phyloP scores from a whole-genome alignment of 37 sponge, comb jelly and placozoan species.

The Beroe ovata region DNA sequence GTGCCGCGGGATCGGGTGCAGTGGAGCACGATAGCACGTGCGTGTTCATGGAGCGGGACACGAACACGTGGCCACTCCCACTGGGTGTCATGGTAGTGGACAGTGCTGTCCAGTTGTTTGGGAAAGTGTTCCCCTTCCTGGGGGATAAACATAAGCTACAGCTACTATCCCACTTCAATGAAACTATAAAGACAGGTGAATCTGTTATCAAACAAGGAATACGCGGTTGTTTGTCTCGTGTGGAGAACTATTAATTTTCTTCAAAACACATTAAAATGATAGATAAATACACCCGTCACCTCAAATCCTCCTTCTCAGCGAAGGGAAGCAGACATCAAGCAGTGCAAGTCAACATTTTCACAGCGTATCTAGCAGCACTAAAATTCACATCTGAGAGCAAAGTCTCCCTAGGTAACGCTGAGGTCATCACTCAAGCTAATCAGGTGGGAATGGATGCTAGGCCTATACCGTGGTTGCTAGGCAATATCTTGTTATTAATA shows the following conservation, averaged over 20 bases:
- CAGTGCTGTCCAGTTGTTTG: slow-evolving; percentile 87
- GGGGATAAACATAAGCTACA: slow-evolving; percentile 86
- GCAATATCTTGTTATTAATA: no score
- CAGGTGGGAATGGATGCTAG: no score
- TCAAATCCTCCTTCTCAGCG: slow-evolving; percentile 68
- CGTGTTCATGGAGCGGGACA: slow-evolving; percentile 68
- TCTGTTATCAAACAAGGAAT: no score
- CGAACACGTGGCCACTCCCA: slow-evolving; percentile 81
- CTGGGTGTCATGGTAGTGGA: slow-evolving; percentile 95
- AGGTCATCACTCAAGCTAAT: slow-evolving; percentile 74
- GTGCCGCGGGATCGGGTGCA: slow-evolving; percentile 91
- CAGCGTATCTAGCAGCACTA: slow-evolving; percentile 88
- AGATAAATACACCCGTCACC: no score
- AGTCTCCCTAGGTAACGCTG: slow-evolving; percentile 69
- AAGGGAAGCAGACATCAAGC: slow-evolving; percentile 81
- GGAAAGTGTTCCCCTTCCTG: slow-evolving; percentile 88
- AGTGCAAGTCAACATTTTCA: slow-evolving; percentile 93
- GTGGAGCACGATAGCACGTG: slow-evolving; percentile 91
- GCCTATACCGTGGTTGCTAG: no score
- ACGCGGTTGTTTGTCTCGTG: no score
- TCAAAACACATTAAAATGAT: no score
- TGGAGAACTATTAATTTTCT: no score
- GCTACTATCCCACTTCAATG: slow-evolving; percentile 88
- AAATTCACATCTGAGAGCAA: slow-evolving; percentile 70
- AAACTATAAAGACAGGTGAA: slow-evolving; percentile 70